Conservation (phyloP, 2,888 invertebrate genomes). For the Celastrina argiolus region DNA sequence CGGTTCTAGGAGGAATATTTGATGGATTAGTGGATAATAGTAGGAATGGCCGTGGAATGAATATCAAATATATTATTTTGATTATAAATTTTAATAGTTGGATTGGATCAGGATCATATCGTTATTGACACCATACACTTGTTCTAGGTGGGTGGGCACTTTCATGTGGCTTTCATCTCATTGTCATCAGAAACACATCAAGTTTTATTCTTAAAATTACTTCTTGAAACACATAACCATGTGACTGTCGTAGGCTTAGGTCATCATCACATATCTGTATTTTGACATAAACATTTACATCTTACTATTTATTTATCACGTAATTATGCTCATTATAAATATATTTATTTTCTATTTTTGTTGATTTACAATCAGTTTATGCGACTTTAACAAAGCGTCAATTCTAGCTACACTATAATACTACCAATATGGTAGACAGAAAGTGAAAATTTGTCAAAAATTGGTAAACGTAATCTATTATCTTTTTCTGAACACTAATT, state of each 20-base stretch:
- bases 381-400: slow-evolving; percentile 20
- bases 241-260: not conserved
- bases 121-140: not conserved
- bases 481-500: no score
- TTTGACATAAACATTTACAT: not conserved
- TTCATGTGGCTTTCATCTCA: not conserved
- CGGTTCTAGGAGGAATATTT: no score
- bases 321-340: not conserved
- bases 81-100: not conserved
- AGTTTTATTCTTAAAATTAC: not conserved
- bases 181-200: not conserved
- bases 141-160: not conserved
- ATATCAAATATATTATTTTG: no score
- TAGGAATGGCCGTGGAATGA: no score
- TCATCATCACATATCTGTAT: not conserved
- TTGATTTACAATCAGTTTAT: not conserved
- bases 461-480: not conserved
- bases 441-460: not conserved
- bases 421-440: not conserved
- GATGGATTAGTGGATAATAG: no score
- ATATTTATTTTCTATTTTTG: not conserved
- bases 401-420: slow-evolving; percentile 28
- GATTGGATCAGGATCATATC: not conserved
- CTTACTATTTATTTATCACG: not conserved
- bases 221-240: not conserved